Base-by-base conservation (phyloP, 2,888 invertebrate species). In the Nyleta sp. region DNA sequence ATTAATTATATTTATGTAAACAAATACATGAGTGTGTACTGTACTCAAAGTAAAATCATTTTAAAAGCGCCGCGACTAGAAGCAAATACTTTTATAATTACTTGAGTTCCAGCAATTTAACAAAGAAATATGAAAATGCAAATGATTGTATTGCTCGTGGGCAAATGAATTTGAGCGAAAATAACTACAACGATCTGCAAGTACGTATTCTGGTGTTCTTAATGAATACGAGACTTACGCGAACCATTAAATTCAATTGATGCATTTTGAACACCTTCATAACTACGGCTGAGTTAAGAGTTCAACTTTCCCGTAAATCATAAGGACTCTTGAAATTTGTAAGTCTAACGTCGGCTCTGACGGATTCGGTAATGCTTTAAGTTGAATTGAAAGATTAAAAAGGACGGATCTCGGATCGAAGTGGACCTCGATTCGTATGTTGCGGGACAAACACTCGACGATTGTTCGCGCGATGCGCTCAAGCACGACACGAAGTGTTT, bases 211-310 rank as follows among this genome's bases (percentile, higher is more conserved):
- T 17, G 8, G 38, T 31, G 35, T 42, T 59, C 42, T 60, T 65
- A 50, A 71, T 60, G 59, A 70, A 59, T 44, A 35, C 20, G 28
- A 20, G 18, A 46, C 53, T 44, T 70, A 18, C 31, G 52, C 31
- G 44, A 60, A 24, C 60, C 33, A 60, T 52, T 60, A 70, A 70
- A 60, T 60, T 57, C 70, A 70, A 52, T 70, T 70, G 59, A 60
- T 52, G 52, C 52, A 70, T 71, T 60, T 71, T 60, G n/a, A 60
- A 71, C 44, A 60, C 60, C 53, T 52, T 60, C 38, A 52, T 60
- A 60, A 71, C 60, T 71, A 24, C 17, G 38, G 31, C 20, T 60
- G 35, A 71, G 60, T 53, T 60, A 60, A 35, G 33, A 71, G 70
- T 52, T 35, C 17, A 71, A 60, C 33, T 60, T 71, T 50, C 44